Conservation (phyloP, 2,113 vertebrate genomes). For the Misgurnus mizolepis region DNA sequence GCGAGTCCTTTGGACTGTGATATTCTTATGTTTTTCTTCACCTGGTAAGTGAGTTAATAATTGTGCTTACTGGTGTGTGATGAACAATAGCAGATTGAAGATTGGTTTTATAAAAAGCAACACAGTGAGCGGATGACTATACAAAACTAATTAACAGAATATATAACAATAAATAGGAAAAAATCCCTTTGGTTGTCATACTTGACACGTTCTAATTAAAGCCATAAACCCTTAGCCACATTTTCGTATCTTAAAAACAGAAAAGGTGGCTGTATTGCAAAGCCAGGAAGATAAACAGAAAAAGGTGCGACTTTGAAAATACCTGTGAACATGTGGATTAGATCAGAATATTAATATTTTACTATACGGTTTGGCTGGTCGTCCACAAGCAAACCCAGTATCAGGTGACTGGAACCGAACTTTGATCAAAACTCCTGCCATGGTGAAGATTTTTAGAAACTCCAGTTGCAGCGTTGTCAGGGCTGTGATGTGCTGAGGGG, state of each 20-base stretch:
- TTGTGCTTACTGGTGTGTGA: conserved; percentile 52
- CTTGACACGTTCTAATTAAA: conserved; percentile 35
- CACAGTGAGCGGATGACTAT: background rate
- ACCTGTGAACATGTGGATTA: background rate
- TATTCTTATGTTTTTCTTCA: conserved; percentile 31
- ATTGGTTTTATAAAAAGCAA: conserved; percentile 33
- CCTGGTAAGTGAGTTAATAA: conserved; percentile 38
- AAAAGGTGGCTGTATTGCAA: background rate
- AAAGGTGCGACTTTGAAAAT: background rate
- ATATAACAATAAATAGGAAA: background rate
- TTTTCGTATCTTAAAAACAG: background rate
- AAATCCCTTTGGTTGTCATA: conserved; percentile 9
- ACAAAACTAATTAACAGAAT: conserved; percentile 18
- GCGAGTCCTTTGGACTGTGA: conserved; percentile 22
- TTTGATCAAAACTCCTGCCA: too few relatives aligned
- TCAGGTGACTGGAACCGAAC: too few relatives aligned
- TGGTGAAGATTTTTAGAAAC: too few relatives aligned
- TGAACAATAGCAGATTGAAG: conserved; percentile 40
- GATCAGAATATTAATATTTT: too few relatives aligned
- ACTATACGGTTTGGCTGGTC: too few relatives aligned
- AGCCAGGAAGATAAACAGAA: background rate
- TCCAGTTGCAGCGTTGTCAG: too few relatives aligned
- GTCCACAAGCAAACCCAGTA: too few relatives aligned
- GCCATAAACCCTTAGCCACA: too few relatives aligned
- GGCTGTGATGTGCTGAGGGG: too few relatives aligned